Evolutionary conservation across 1,140 invertebrate species (phyloP).

Genomic region (Heliconius nattereri): DNA sequence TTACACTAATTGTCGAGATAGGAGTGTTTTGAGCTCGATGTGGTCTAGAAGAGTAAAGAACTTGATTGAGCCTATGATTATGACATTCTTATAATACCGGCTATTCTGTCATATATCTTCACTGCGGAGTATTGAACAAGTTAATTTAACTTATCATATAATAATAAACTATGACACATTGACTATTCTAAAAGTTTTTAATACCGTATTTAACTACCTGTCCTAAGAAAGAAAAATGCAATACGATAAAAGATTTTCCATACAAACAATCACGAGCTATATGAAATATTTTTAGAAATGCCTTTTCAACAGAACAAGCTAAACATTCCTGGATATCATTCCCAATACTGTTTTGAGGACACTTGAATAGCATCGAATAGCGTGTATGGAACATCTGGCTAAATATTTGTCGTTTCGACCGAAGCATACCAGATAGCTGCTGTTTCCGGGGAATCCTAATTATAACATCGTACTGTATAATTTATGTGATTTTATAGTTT

Average conservation of each 20-base stretch:
- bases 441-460: conserved; percentile 13
- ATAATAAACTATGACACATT: too few species aligned
- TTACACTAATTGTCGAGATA: too few species aligned
- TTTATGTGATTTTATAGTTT: neutral
- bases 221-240: neutral
- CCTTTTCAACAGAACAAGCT: neutral
- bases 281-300: conserved; percentile 11
- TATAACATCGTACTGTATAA: neutral
- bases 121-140: too few species aligned
- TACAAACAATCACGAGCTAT: neutral
- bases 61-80: too few species aligned
- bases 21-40: too few species aligned
- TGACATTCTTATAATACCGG: too few species aligned
- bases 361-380: conserved; percentile 23
- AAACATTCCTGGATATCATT: conserved; percentile 4
- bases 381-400: conserved; percentile 27
- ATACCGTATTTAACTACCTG: too few species aligned
- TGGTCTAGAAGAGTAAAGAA: too few species aligned
- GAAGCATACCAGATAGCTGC: conserved; percentile 6
- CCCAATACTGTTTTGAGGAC: conserved; percentile 18
- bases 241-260: neutral
- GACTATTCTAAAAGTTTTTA: too few species aligned
- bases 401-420: conserved; percentile 31
- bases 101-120: too few species aligned
- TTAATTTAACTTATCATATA: too few species aligned